A percentile compares a stretch with the other conserved stretches of the same genome.
phyloP scores from a whole-genome alignment of 2,113 vertebrate genomes.

The Ia io region DNA sequence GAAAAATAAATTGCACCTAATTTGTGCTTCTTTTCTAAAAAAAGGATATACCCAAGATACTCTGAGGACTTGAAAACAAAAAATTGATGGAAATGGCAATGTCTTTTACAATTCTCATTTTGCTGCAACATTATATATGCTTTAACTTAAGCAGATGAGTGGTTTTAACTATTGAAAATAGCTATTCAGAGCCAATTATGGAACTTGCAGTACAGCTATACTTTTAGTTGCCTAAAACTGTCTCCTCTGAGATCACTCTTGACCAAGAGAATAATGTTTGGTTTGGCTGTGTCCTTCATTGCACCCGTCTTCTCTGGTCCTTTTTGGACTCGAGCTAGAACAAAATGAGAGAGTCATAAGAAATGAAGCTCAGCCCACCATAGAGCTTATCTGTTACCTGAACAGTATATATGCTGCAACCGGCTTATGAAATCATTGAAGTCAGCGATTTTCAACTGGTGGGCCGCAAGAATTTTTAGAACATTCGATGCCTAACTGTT shows the following conservation, averaged over 20 bases:
- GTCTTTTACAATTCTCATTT: constrained; percentile 35
- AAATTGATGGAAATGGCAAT: background rate
- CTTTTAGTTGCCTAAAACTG: background rate
- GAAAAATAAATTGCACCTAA: constrained; percentile 52
- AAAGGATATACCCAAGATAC: background rate
- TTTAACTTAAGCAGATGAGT: constrained; percentile 17
- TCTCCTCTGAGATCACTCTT: background rate
- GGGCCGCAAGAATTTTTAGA: background rate
- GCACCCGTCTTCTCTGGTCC: background rate
- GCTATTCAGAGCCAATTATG: background rate
- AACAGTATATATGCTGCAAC: background rate
- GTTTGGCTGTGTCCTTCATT: constrained; percentile 14
- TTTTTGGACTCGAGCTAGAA: background rate
- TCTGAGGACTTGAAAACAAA: constrained; percentile 37
- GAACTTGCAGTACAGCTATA: background rate
- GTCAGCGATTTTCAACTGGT: background rate
- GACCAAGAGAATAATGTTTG: background rate
- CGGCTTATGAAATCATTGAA: background rate
- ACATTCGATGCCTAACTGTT: background rate
- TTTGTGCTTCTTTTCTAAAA: constrained; percentile 34
- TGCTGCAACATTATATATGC: background rate
- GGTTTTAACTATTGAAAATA: constrained; percentile 5
- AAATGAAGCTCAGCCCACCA: background rate
- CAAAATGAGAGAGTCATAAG: background rate
- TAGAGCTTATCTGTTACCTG: constrained; percentile 5